These are phyloP conservation scores for Trochalopteron elliotii DNA, from an alignment of 2,113 vertebrate species.

Conservation along the genomic window DNA sequence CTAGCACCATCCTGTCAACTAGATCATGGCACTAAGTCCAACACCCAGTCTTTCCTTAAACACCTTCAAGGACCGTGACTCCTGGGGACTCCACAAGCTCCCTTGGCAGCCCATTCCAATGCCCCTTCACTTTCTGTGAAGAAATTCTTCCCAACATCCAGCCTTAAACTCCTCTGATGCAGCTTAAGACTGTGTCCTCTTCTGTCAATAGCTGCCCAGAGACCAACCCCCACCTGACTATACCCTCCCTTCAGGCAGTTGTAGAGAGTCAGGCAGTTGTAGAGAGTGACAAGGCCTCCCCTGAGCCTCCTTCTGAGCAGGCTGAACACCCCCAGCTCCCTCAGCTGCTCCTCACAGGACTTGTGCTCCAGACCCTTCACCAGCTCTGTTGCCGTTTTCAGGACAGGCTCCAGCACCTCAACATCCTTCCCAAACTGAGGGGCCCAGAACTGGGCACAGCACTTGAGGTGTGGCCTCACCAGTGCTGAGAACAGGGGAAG, in stretches of 20 bases:
- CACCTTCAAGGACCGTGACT: rapidly evolving
- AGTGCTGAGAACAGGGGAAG: background rate
- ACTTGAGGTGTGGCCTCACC: rapidly evolving
- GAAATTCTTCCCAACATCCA: background rate
- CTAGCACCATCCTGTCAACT: background rate
- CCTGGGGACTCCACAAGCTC: background rate
- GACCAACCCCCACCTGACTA: background rate
- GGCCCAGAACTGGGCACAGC: background rate
- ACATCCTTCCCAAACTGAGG: background rate
- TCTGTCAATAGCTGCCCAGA: background rate
- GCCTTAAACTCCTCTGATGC: background rate
- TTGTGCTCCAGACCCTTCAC: background rate
- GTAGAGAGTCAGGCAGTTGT: background rate
- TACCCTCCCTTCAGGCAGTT: background rate
- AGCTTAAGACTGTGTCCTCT: background rate
- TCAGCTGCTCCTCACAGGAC: background rate
- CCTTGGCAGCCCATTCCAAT: background rate
- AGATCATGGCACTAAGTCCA: background rate
- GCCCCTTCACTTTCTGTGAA: background rate
- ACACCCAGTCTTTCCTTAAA: background rate
- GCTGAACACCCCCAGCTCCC: background rate
- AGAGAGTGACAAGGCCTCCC: no score
- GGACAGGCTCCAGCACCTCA: background rate
- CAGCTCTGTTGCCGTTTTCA: background rate
- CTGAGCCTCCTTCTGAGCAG: background rate